Base-by-base conservation (phyloP, 1,140 invertebrate genomes). In the Forficula auricularia region DNA sequence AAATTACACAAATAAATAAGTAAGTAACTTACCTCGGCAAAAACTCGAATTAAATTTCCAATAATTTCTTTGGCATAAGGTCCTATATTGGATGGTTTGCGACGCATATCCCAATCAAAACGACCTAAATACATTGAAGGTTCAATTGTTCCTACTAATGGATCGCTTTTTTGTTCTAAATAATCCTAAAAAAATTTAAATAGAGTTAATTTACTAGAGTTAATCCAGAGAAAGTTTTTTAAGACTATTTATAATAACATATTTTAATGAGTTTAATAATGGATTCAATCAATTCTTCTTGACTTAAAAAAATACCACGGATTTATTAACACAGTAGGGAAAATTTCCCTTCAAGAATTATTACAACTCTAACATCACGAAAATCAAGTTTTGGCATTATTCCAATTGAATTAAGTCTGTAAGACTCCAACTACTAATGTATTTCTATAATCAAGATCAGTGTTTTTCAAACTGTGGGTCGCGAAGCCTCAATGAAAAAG, bases 41-140 rank as follows among this genome's bases (percentile, higher is more conserved):
- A 87, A 6, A 97, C 86, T 44, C 81, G 80, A 19, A 94, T 87
- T 37, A 95, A 66, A 62, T 90, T 90, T 47, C 87, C 80, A 15
- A 94, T 71, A 43, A 86, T 85, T 63, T 95, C 87, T 59, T 95
- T 91, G 1, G 87, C 78, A 51, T 96, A 97, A 0, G 82, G 84
- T 35, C 84, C 65, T 1, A 92, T 72, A 56, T 87, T 83, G 15
- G 68, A 71, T 1, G 78, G 76, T 44, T 75, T 68, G 44, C 75
- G 68, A 50, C 79, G 76, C 2, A 74, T 77, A 47, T 82, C 76
- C 79, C 88, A 90, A 51, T 84, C 80, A 56, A 92, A 85, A 33
- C 76, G 67, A 1, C 86, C 86, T 49, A 85, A 64, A 61, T 92
- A 94, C 89, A 97, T 95, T 33, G 82, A 88, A 2, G 85, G 84